Conservation (phyloP, 2,888 invertebrate species). For the Laothoe populi region DNA sequence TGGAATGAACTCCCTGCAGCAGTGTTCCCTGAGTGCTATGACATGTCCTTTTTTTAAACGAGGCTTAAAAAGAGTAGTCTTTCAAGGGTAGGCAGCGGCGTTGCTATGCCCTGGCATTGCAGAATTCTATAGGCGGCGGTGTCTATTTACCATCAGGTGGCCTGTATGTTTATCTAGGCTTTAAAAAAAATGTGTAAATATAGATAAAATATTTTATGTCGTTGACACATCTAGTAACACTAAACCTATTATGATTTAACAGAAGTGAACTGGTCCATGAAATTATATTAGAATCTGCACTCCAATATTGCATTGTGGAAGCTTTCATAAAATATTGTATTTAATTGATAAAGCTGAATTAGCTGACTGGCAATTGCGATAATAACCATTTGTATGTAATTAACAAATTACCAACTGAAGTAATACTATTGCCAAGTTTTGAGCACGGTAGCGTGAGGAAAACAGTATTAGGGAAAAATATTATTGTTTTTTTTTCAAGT, state of each 20-base stretch:
- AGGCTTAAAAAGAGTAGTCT: too few species aligned
- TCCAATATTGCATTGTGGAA: slow-evolving; percentile 55
- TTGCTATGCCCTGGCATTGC: too few species aligned
- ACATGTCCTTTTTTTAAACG: too few species aligned
- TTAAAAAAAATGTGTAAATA: too few species aligned
- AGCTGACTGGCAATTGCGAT: slow-evolving; percentile 1
- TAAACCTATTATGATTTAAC: slow-evolving; percentile 48
- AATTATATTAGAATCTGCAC: slow-evolving; percentile 65
- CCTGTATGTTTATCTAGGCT: too few species aligned
- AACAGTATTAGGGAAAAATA: neutral
- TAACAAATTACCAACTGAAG: neutral
- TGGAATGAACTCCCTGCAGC: too few species aligned
- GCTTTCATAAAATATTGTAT: slow-evolving; percentile 48
- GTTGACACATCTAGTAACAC: slow-evolving; percentile 41
- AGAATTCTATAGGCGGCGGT: too few species aligned
- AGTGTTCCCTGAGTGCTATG: too few species aligned
- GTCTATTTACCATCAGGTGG: too few species aligned
- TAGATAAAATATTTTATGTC: too few species aligned
- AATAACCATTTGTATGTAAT: neutral
- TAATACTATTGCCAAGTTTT: neutral
- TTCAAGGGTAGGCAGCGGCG: too few species aligned
- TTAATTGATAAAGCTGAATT: slow-evolving; percentile 40
- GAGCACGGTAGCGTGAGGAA: neutral
- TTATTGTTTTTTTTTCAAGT: neutral
- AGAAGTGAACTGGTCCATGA: slow-evolving; percentile 58